Base-by-base conservation (phyloP, 1,140 invertebrate species). In the Brachionus calyciflorus region DNA sequence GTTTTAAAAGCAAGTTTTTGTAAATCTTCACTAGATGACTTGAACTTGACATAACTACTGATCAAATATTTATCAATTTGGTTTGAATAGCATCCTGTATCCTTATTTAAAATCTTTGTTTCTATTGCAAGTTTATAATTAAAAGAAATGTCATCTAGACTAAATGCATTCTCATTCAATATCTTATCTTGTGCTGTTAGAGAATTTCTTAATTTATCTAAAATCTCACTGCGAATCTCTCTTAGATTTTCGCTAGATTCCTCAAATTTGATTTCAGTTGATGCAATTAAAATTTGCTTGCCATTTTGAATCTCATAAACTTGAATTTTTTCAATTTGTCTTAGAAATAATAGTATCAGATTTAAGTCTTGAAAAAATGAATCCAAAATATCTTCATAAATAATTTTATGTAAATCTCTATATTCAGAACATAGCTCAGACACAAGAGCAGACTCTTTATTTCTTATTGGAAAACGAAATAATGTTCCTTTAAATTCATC, bases 391-490 rank as follows among this genome's bases (percentile, higher is more conserved):
- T 65, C 60, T 4, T 65, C n/a, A 57, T 77, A 48, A 55, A 75
- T 53, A n/a, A 79, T 76, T 26, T 78, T 55, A 14, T 79, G 55
- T 1, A 60, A n/a, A 28, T 55, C 48, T 14, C 77, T 77, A 17
- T 48, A 33, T 24, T n/a, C 37, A 26, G 48, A 44, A 12, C 48
- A 76, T 10, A 78, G 28, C 41, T 65, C 28, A 26, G 77, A 78
- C 14, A 28, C 44, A 12, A 48, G 24, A 19, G 81, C 80, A 53
- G 82, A 80, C 10, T 77, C 49, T 37, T 30, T 46, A 2, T 46
- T 60, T 5, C 78, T 40, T 14, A 79, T 44, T 5, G 78, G 78
- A 48, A 79, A 79, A 21, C 78, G 68, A 40, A 79, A 79, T 51
- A 79, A 55, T 10, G 77, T 79, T 40, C 70, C 70, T 12, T 65